Percentiles rank a stretch among this genome's conserved stretches.
These are phyloP conservation scores for Rhinoderma darwinii DNA, from an alignment of 2,113 vertebrate species.

Conservation along the genomic window DNA sequence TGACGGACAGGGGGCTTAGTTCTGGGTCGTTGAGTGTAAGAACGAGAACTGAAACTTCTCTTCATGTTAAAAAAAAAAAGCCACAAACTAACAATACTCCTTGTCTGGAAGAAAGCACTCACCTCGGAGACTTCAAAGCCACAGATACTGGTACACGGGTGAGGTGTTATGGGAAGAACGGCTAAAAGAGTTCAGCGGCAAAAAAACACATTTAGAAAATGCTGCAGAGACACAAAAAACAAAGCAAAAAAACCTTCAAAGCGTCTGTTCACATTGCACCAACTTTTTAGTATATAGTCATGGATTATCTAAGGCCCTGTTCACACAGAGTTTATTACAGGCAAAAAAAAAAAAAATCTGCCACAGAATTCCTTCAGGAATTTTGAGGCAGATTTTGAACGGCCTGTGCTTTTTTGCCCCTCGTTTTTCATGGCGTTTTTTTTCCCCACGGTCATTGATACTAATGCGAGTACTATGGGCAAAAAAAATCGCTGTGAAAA, in stretches of 20 bases:
- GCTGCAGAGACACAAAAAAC: not conserved
- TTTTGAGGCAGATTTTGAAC: no score
- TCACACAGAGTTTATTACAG: no score
- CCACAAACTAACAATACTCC: conserved; percentile 67
- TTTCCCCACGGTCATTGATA: no score
- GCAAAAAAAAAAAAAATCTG: no score
- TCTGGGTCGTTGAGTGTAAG: conserved; percentile 77
- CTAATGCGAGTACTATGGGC: no score
- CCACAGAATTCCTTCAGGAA: no score
- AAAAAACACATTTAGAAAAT: not conserved
- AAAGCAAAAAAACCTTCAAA: no score
- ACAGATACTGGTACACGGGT: not conserved
- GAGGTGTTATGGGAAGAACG: not conserved
- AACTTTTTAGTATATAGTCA: not conserved
- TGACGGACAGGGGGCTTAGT: conserved; percentile 62
- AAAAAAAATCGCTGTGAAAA: no score
- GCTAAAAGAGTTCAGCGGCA: not conserved
- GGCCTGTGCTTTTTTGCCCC: no score
- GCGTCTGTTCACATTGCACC: not conserved
- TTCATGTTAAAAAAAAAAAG: conserved; percentile 80
- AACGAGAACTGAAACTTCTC: conserved; percentile 65
- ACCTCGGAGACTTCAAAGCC: conserved; percentile 17
- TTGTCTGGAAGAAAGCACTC: not conserved
- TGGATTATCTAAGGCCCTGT: no score
- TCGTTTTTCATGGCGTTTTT: no score